These are phyloP conservation scores for Phenganax stokvisi DNA, from an alignment of 92 coral and sea anemone genomes.

Conservation along the genomic window DNA sequence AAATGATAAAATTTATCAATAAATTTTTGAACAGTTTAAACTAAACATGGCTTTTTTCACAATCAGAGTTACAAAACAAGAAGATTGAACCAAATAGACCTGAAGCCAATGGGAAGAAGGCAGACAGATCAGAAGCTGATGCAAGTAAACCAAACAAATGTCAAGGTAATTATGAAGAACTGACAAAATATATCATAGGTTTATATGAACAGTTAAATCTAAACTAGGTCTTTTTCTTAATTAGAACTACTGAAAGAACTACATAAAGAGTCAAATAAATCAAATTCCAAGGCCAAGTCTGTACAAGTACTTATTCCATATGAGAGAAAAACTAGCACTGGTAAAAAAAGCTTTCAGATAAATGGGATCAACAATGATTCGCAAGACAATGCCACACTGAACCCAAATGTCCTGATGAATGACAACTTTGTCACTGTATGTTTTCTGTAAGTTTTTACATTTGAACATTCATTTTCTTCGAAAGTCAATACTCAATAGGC, in stretches of 20 bases:
- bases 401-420: not conserved
- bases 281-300: not conserved
- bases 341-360: not conserved
- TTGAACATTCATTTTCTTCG: not conserved
- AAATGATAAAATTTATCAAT: not conserved
- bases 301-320: not conserved
- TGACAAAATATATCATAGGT: too few relatives aligned
- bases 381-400: not conserved
- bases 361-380: constrained; percentile 11
- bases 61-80: too few relatives aligned
- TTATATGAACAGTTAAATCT: too few relatives aligned
- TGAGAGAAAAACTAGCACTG: not conserved
- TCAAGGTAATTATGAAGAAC: too few relatives aligned
- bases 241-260: not conserved
- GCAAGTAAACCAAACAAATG: too few relatives aligned
- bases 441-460: not conserved
- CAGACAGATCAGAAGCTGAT: too few relatives aligned
- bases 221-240: not conserved
- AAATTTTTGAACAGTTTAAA: not conserved
- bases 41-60: too few relatives aligned
- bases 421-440: constrained; percentile 1
- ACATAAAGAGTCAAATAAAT: not conserved
- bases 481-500: not conserved
- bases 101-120: too few relatives aligned
- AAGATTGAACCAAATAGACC: too few relatives aligned